Percentiles rank a stretch among this genome's conserved stretches.
Conservation (phyloP, 2,888 invertebrate genomes). For the Peribatodes rhomboidaria region DNA sequence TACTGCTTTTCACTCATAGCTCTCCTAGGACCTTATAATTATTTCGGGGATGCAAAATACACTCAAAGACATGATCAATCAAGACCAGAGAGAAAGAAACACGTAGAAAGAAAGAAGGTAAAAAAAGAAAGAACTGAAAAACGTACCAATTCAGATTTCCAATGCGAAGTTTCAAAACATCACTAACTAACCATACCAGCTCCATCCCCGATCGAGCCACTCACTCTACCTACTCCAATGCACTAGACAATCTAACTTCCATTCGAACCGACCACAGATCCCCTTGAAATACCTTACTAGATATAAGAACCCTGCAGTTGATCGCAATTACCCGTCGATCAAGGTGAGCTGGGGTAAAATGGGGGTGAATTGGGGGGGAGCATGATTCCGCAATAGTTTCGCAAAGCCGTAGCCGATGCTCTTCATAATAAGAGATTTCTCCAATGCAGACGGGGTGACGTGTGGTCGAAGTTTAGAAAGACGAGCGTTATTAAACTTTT, state of each 20-base stretch:
- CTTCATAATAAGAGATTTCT: constrained; percentile 44
- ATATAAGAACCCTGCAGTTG: constrained; percentile 22
- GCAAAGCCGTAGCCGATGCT: constrained; percentile 30
- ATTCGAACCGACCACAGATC: constrained; percentile 1
- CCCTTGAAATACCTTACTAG: constrained; percentile 26
- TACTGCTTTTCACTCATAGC: too few species aligned
- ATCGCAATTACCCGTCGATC: constrained; percentile 42
- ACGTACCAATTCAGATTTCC: too few species aligned
- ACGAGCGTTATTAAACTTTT: constrained; percentile 6
- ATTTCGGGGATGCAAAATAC: too few species aligned
- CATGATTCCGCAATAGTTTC: constrained; percentile 41
- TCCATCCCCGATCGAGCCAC: background rate
- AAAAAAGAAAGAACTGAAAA: too few species aligned
- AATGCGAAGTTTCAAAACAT: background rate
- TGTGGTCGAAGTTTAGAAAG: constrained; percentile 7
- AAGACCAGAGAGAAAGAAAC: too few species aligned
- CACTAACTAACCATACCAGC: background rate
- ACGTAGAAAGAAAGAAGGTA: too few species aligned
- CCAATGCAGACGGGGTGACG: constrained; percentile 29
- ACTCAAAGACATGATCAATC: too few species aligned
- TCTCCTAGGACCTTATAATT: too few species aligned
- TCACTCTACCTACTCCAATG: background rate
- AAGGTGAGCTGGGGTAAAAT: constrained; percentile 25
- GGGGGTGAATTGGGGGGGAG: constrained; percentile 1
- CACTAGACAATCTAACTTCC: constrained; percentile 4